These are phyloP conservation scores for Sternarchorhynchus goeldii DNA, from an alignment of 2,797 vertebrate genomes.

Conservation along the genomic window DNA sequence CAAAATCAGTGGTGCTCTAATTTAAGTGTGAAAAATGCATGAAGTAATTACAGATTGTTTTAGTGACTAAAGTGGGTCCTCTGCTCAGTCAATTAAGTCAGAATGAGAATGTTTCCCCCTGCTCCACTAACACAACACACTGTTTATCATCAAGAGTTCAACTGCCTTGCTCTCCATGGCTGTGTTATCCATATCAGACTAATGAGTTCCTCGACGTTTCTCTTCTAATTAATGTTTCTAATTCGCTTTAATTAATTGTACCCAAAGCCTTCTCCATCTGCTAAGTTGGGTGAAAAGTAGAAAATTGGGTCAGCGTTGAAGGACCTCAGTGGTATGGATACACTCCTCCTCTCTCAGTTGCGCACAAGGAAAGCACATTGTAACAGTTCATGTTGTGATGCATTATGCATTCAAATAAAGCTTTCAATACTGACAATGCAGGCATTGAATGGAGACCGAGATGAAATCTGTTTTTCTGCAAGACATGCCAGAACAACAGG, in stretches of 20 bases:
- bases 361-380: slow-evolving; percentile 54
- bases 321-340: slow-evolving; percentile 56
- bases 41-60: slow-evolving; percentile 64
- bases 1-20: slow-evolving; percentile 45
- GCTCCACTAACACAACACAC: slow-evolving; percentile 59
- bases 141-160: slow-evolving; percentile 73
- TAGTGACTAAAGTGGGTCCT: slow-evolving; percentile 56
- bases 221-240: slow-evolving; percentile 78
- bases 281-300: slow-evolving; percentile 65
- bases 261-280: slow-evolving; percentile 74
- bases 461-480: slow-evolving; percentile 3
- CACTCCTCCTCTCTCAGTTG: slow-evolving; percentile 63
- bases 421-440: slow-evolving; percentile 1
- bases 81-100: slow-evolving; percentile 66
- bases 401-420: slow-evolving; percentile 40
- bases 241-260: slow-evolving; percentile 83
- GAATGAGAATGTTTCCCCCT: slow-evolving; percentile 59
- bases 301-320: slow-evolving; percentile 72
- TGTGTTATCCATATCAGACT: slow-evolving; percentile 73
- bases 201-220: slow-evolving; percentile 74
- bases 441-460: neutral
- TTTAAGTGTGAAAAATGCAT: slow-evolving; percentile 59
- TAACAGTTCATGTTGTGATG: slow-evolving; percentile 37
- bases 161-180: slow-evolving; percentile 68
- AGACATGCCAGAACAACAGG: neutral